These are phyloP conservation scores for Capitulum mitella DNA, from an alignment of 2,888 invertebrate species.

Conservation along the genomic window DNA sequence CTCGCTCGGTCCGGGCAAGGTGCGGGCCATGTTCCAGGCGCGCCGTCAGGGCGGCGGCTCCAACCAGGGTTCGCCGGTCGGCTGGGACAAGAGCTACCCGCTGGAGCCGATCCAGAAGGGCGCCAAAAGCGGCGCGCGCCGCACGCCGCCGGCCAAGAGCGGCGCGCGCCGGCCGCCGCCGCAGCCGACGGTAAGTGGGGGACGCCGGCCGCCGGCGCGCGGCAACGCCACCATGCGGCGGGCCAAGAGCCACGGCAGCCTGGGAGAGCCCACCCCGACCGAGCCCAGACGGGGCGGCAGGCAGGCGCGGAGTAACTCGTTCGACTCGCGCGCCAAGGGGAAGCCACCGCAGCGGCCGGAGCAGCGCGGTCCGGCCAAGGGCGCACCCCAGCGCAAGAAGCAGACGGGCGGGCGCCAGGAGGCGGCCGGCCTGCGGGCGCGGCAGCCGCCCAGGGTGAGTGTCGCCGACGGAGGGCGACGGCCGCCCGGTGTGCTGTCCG, in stretches of 20 bases:
- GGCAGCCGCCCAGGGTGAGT: slow-evolving; percentile 2
- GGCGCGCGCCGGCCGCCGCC: neutral
- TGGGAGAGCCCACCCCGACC: neutral
- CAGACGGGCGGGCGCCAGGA: neutral
- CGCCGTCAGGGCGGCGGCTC: neutral
- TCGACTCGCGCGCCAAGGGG: neutral
- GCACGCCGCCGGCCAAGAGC: neutral
- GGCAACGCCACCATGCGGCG: neutral
- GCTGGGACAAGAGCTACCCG: slow-evolving; percentile 40
- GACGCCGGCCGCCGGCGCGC: neutral
- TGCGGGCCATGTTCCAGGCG: slow-evolving; percentile 13
- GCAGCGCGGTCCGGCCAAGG: neutral
- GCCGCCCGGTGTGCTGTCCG: neutral
- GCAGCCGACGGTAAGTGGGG: slow-evolving; percentile 6
- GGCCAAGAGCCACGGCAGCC: neutral
- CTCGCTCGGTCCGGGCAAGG: slow-evolving; percentile 2
- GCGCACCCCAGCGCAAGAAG: neutral
- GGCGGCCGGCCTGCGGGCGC: neutral
- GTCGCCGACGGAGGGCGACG: too few species aligned
- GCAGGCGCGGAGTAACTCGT: neutral
- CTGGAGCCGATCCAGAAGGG: slow-evolving; percentile 40
- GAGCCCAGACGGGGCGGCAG: neutral
- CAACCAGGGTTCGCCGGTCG: slow-evolving; percentile 29
- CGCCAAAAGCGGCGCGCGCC: neutral
- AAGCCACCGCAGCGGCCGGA: neutral